These are phyloP conservation scores for Portunus trituberculatus DNA, from an alignment of 1,140 invertebrate species.

Conservation along the genomic window DNA sequence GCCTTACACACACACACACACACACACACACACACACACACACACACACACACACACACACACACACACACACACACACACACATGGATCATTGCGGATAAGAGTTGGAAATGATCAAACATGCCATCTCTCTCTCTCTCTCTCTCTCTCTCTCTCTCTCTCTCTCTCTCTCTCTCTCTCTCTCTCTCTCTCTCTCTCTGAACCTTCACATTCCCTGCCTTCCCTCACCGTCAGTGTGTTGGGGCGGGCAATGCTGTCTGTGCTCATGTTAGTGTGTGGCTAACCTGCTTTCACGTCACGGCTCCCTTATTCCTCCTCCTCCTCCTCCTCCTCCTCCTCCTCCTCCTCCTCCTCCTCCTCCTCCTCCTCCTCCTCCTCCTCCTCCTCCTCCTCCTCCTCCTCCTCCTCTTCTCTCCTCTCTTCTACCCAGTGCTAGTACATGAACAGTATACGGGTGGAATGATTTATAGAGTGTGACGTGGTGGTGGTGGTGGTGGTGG, in stretches of 20 bases:
- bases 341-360: background rate
- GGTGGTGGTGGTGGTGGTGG: too few relatives aligned
- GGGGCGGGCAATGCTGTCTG: background rate
- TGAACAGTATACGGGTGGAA: too few relatives aligned
- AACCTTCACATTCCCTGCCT: background rate
- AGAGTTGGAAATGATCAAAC: too few relatives aligned
- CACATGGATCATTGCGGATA: too few relatives aligned
- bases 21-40: too few relatives aligned
- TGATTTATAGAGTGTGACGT: too few relatives aligned
- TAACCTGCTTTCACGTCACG: background rate
- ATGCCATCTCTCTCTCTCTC: too few relatives aligned
- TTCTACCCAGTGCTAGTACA: background rate
- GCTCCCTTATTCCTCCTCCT: background rate
- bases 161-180: background rate
- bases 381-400: background rate
- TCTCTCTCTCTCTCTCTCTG: slow-evolving; percentile 4
- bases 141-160: background rate
- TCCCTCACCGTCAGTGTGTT: background rate
- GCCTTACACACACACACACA: too few relatives aligned
- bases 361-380: background rate
- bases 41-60: too few relatives aligned
- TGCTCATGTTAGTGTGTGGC: background rate
- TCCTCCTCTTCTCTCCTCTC: background rate
- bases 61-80: too few relatives aligned
- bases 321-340: background rate